Evolutionary conservation across 2,888 invertebrate genomes (phyloP).

Genomic region (Lottia scabra): DNA sequence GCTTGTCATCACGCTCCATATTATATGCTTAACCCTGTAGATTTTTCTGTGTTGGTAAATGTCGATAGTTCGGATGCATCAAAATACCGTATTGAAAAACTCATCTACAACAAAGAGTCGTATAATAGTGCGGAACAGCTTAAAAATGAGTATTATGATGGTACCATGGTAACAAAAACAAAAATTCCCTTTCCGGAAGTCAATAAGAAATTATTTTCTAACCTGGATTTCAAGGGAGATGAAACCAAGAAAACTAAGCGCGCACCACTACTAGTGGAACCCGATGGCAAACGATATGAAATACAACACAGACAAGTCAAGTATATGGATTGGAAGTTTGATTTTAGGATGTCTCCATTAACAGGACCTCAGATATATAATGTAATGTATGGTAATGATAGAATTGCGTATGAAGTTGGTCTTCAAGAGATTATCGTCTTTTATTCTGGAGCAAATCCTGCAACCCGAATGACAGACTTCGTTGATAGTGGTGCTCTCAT

Average conservation of each 20-base stretch:
- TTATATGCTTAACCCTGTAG: constrained; percentile 40
- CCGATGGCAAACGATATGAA: constrained; percentile 57
- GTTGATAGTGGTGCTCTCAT: constrained; percentile 49
- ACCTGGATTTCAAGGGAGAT: constrained; percentile 30
- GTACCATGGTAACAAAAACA: neutral
- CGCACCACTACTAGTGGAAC: constrained; percentile 49
- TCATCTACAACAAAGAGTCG: constrained; percentile 36
- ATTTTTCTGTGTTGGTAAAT: constrained; percentile 44
- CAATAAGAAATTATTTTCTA: constrained; percentile 17
- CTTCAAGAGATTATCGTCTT: constrained; percentile 56
- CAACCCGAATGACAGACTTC: constrained; percentile 39
- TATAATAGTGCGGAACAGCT: constrained; percentile 33
- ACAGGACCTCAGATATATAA: constrained; percentile 54
- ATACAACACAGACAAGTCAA: constrained; percentile 47
- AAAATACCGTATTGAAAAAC: constrained; percentile 35
- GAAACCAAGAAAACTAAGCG: constrained; percentile 34
- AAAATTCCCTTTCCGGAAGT: neutral
- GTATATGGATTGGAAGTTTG: constrained; percentile 59
- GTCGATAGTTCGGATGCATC: constrained; percentile 31
- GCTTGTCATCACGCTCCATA: constrained; percentile 38
- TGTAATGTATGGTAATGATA: constrained; percentile 47
- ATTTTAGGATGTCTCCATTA: constrained; percentile 50
- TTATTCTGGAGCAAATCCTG: constrained; percentile 50
- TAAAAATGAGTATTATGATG: constrained; percentile 21
- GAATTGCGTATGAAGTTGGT: constrained; percentile 60